phyloP scores from a whole-genome alignment of 2,113 vertebrate genomes.

The Microtus oregoni region DNA sequence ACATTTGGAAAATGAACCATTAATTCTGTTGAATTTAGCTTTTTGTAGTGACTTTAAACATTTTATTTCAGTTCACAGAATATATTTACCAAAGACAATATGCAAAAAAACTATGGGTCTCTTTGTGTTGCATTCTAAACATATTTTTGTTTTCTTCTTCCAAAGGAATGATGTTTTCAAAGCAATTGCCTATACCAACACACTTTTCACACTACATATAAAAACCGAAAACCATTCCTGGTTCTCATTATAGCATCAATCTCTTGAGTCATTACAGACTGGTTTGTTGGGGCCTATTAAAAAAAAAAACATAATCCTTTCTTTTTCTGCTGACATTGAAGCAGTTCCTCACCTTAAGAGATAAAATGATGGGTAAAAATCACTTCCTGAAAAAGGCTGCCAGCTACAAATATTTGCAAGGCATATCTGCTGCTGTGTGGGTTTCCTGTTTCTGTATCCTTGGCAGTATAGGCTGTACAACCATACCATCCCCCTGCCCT shows the following conservation, averaged over 20 bases:
- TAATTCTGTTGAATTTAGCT: not conserved
- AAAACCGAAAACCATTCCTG: not conserved
- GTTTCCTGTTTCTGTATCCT: conserved; percentile 57
- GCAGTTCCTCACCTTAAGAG: conserved; percentile 60
- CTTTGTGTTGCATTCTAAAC: not conserved
- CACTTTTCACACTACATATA: not conserved
- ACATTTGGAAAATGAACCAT: conserved; percentile 15
- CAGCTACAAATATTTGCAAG: conserved; percentile 68
- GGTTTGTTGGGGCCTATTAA: not conserved
- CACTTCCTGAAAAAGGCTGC: conserved; percentile 61
- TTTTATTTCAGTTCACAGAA: not conserved
- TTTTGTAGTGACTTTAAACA: not conserved
- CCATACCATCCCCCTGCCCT: not conserved
- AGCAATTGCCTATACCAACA: not conserved
- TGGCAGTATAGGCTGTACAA: conserved; percentile 71
- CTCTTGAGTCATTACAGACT: not conserved
- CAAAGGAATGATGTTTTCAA: not conserved
- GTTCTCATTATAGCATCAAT: conserved; percentile 2
- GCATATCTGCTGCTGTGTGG: conserved; percentile 60
- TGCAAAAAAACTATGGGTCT: not conserved
- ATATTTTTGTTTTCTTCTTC: conserved; percentile 14
- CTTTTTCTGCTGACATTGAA: conserved; percentile 51
- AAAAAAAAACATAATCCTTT: conserved; percentile 20
- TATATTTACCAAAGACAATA: not conserved
- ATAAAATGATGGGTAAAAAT: conserved; percentile 20